Evolutionary conservation across 2,888 invertebrate genomes (phyloP).

Genomic region (Oscheius myriophilus): DNA sequence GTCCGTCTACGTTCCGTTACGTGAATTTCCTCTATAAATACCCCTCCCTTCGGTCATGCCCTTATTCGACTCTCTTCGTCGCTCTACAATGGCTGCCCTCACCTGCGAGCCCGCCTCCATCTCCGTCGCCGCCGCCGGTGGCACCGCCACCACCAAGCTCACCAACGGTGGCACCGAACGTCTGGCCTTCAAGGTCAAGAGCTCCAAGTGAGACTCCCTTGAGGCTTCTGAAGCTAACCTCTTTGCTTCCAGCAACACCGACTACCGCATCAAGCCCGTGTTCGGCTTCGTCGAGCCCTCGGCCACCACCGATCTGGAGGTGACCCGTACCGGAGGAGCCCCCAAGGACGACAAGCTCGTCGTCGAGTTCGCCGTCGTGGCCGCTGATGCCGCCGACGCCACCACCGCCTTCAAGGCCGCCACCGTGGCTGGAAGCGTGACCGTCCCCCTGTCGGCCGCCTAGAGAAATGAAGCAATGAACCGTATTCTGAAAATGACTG

Average conservation of each 20-base stretch:
- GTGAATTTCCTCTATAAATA: too few relatives aligned
- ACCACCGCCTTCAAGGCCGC: conserved; percentile 36
- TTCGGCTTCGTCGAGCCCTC: conserved; percentile 44
- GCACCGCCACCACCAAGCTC: conserved; percentile 36
- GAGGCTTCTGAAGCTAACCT: too few relatives aligned
- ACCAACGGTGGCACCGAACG: conserved; percentile 30
- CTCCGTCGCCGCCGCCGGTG: conserved; percentile 43
- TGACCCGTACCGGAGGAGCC: conserved; percentile 34
- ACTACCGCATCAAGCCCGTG: conserved; percentile 44
- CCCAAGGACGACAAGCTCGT: conserved; percentile 38
- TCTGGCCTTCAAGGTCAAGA: conserved; percentile 30
- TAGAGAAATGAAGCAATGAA: too few relatives aligned
- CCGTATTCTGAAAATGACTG: too few relatives aligned
- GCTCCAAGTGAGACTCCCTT: too few relatives aligned
- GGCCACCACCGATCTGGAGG: conserved; percentile 30
- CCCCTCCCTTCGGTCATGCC: too few relatives aligned
- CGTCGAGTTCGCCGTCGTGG: conserved; percentile 34
- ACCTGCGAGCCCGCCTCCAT: too few relatives aligned
- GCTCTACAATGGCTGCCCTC: not conserved
- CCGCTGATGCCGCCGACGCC: conserved; percentile 40
- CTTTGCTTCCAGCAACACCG: too few relatives aligned
- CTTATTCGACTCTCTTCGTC: too few relatives aligned
- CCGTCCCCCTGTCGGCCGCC: conserved; percentile 36
- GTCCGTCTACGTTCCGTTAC: too few relatives aligned
- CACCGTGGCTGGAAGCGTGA: conserved; percentile 27